These are phyloP conservation scores for Coenonympha arcania DNA, from an alignment of 2,888 invertebrate species.

Conservation along the genomic window DNA sequence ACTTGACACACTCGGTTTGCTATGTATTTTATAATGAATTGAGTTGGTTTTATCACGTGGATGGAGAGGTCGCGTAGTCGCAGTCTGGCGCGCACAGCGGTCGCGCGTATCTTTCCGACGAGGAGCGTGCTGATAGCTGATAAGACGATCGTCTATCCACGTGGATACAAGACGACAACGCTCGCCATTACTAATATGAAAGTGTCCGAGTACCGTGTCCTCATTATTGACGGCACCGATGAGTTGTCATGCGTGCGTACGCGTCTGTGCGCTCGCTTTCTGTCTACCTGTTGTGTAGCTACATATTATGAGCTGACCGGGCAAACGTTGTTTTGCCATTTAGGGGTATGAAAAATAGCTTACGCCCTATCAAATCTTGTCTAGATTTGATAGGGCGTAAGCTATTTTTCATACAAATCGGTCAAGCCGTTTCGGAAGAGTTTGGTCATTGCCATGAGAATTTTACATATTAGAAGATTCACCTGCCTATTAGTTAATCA, in stretches of 20 bases:
- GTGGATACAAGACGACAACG: conserved; percentile 10
- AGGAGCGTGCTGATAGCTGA: neutral
- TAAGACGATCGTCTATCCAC: conserved; percentile 18
- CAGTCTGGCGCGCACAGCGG: neutral
- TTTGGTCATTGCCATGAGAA: no score
- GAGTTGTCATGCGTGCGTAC: conserved; percentile 46
- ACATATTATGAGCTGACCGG: no score
- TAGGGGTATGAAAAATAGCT: no score
- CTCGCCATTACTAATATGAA: conserved; percentile 10
- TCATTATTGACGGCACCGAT: conserved; percentile 34
- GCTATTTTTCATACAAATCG: no score
- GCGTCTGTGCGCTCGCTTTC: conserved; percentile 34
- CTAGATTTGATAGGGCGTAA: no score
- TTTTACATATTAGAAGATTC: no score
- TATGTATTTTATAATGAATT: neutral
- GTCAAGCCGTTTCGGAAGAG: no score
- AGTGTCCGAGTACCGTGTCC: conserved; percentile 24
- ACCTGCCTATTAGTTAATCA: no score
- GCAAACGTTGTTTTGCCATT: no score
- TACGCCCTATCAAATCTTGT: no score
- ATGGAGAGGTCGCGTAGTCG: neutral
- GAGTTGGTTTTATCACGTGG: conserved; percentile 3
- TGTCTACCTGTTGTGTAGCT: no score
- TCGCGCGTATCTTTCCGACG: neutral
- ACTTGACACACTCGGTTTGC: neutral